These are phyloP conservation scores for Alentia gelatinosa DNA, from an alignment of 2,888 invertebrate genomes.

Conservation along the genomic window DNA sequence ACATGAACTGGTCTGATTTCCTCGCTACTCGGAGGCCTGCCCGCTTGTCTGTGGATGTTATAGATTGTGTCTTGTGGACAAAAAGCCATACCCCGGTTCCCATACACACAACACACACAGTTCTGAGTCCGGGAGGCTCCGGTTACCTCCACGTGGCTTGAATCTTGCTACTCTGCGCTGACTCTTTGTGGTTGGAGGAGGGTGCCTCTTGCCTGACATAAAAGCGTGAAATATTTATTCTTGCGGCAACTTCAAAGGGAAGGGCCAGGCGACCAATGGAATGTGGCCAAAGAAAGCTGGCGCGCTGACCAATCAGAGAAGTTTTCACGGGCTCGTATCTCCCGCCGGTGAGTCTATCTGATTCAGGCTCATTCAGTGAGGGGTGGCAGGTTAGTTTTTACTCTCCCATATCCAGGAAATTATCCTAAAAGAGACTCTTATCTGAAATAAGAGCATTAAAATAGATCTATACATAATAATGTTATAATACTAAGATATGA, in stretches of 20 bases:
- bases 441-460: no score
- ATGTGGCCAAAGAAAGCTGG: conserved; percentile 49
- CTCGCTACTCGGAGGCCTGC: no score
- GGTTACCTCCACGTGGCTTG: not conserved
- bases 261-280: conserved; percentile 36
- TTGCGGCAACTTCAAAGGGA: conserved; percentile 26
- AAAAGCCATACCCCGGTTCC: not conserved
- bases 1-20: no score
- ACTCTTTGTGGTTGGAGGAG: not conserved
- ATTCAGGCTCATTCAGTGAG: not conserved
- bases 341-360: not conserved
- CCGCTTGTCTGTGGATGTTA: no score
- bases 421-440: no score
- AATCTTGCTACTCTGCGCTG: not conserved
- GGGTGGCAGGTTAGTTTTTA: not conserved
- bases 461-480: not conserved
- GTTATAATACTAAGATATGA: not conserved
- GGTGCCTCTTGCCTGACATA: not conserved
- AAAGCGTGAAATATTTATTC: conserved; percentile 54
- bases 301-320: conserved; percentile 14
- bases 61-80: no score
- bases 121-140: not conserved
- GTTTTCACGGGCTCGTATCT: conserved; percentile 3
- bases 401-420: no score
- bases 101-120: not conserved